Evolutionary conservation across 2,888 invertebrate species (phyloP), one percentile per base, ranked within the genome.

Genomic region (Clusia tigrina): DNA sequence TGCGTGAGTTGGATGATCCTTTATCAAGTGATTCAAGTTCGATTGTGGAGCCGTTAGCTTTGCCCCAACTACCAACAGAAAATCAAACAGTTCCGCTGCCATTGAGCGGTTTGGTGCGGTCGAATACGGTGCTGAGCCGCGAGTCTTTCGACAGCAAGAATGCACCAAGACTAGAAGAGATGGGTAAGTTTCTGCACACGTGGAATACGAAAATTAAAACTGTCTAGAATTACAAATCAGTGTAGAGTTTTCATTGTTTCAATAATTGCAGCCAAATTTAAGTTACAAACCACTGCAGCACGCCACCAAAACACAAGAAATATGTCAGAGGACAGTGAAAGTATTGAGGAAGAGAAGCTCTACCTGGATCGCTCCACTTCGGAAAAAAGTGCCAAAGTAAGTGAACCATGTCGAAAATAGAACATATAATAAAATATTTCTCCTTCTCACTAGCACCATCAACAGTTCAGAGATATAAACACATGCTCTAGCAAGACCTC

Each of bases 321-420:
- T 32, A 66, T 74, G 20, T 80, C 79, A 1, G 79, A 80, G 18
- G 79, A 85, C 67, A 86, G 86, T 69, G 86, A 86, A 58, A 86
- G 87, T 60, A 76, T 86, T 76, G 86, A 90, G 82, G 87, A 92
- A 85, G 88, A 88, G 85, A 85, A 91, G 85, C 84, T 89, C 74
- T 87, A 88, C 84, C 86, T 90, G 84, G 88, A 92, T 85, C 83
- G 86, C 63, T 86, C 86, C 63, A 85, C 84, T 64, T 85, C 85
- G 15, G 88, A 88, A 70, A 86, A 86, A 71, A 73, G 75, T 69
- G 73, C 74, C 69, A 83, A 82, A 69, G 79, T 78, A 62, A 65
- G 69, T 66, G 6, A 10, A 10, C 12, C 12, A 32, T 32, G 12
- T 32, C n/a, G n/a, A 12, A 22, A 12, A 12, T n/a, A 32, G 32